phyloP scores from a whole-genome alignment of 2,888 invertebrate species.

The Drosophila merina region DNA sequence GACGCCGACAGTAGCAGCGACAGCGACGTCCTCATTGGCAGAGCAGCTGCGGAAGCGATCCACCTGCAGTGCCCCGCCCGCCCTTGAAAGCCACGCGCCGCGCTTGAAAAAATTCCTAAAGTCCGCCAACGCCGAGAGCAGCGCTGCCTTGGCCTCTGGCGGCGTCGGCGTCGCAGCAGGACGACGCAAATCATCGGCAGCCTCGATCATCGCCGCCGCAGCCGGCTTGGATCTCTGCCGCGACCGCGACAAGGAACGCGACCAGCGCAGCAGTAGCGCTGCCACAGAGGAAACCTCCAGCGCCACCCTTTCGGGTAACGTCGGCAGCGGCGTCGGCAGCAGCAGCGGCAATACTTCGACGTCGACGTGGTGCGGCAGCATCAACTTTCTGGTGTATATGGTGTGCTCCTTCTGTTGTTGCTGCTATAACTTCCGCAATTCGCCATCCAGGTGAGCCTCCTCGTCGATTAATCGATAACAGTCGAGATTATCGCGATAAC shows the following conservation, averaged over 20 bases:
- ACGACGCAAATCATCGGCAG: slow-evolving; percentile 75
- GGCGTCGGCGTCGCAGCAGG: slow-evolving; percentile 20
- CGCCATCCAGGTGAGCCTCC: slow-evolving; percentile 77
- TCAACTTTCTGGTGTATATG: slow-evolving; percentile 82
- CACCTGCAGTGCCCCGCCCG: slow-evolving; percentile 72
- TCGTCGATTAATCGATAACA: not conserved
- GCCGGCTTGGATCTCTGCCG: slow-evolving; percentile 60
- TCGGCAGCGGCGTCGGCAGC: slow-evolving; percentile 44
- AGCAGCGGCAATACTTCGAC: slow-evolving; percentile 59
- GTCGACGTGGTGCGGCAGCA: slow-evolving; percentile 80
- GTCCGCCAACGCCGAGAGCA: slow-evolving; percentile 19
- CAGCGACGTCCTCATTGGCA: slow-evolving; percentile 14
- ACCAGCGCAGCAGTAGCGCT: slow-evolving; percentile 61
- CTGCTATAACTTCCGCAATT: slow-evolving; percentile 81
- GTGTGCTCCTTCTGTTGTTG: slow-evolving; percentile 82
- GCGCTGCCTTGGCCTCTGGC: not conserved
- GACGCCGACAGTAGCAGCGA: slow-evolving; percentile 22
- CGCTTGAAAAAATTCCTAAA: slow-evolving; percentile 60
- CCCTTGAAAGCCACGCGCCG: slow-evolving; percentile 54
- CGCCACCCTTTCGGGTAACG: slow-evolving; percentile 42
- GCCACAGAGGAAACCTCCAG: slow-evolving; percentile 57
- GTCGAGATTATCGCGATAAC: not conserved
- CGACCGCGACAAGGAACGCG: slow-evolving; percentile 37
- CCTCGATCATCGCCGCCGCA: slow-evolving; percentile 72
- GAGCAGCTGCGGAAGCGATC: slow-evolving; percentile 63